phyloP scores from a whole-genome alignment of 1,140 invertebrate genomes.

The Diploscapter pachys region DNA sequence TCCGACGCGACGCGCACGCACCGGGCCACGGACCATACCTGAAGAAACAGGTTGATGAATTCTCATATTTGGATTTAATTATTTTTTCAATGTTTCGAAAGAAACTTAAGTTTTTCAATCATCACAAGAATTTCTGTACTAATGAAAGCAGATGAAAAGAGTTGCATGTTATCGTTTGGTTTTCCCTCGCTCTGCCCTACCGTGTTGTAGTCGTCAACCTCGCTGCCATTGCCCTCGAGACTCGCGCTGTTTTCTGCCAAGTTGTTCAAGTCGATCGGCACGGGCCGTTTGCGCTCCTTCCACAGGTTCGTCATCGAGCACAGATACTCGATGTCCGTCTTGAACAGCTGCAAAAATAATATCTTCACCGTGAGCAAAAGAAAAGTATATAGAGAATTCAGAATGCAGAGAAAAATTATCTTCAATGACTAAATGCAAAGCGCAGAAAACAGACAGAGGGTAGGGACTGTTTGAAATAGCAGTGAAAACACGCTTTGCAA shows the following conservation, averaged over 20 bases:
- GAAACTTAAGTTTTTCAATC: no score
- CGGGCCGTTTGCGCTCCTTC: constrained; percentile 78
- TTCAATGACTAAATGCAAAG: no score
- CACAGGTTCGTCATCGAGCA: constrained; percentile 90
- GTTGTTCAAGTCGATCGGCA: constrained; percentile 67
- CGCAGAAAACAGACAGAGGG: background rate
- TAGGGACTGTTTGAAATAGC: no score
- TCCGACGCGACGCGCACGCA: constrained; percentile 73
- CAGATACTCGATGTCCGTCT: constrained; percentile 91
- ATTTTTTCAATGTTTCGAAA: background rate
- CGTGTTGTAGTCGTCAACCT: constrained; percentile 24
- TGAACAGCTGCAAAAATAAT: constrained; percentile 73
- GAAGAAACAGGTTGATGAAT: background rate
- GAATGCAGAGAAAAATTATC: no score
- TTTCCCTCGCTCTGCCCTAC: background rate
- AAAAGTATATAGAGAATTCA: no score
- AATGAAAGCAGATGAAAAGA: background rate
- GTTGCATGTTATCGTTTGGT: constrained; percentile 37
- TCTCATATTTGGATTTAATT: background rate
- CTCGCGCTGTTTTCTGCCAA: constrained; percentile 42
- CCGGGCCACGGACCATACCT: constrained; percentile 75
- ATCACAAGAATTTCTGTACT: background rate
- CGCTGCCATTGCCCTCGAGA: background rate
- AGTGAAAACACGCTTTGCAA: background rate
- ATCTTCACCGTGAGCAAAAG: no score